phyloP scores from a whole-genome alignment of 1,140 invertebrate species.

The Lordiphosa stackelbergi region DNA sequence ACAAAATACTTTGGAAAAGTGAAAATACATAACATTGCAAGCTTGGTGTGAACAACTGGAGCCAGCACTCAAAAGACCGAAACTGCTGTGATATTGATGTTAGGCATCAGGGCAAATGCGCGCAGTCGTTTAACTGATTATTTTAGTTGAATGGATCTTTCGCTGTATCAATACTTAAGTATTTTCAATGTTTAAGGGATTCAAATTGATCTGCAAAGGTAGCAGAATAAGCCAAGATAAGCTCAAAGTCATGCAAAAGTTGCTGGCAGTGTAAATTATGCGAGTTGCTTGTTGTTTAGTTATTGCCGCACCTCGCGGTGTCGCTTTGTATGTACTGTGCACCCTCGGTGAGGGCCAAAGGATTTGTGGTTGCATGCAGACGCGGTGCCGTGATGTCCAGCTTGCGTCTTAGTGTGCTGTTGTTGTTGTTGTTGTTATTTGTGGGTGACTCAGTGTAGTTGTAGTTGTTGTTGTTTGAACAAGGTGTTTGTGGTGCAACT shows the following conservation, averaged over 20 bases:
- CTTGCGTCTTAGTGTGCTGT: slow-evolving; percentile 71
- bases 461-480: slow-evolving; percentile 22
- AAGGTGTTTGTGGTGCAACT: slow-evolving; percentile 14
- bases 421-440: slow-evolving; percentile 28
- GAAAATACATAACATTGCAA: no score
- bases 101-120: no score
- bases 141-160: no score
- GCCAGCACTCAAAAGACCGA: no score
- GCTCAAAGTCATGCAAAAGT: slow-evolving; percentile 26
- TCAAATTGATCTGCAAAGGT: slow-evolving; percentile 10
- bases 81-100: no score
- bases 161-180: no score
- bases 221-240: slow-evolving; percentile 13
- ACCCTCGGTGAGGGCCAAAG: slow-evolving; percentile 79
- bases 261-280: slow-evolving; percentile 8
- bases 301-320: slow-evolving; percentile 58
- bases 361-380: slow-evolving; percentile 86
- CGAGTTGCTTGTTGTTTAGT: slow-evolving; percentile 22
- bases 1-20: no score
- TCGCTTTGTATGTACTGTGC: slow-evolving; percentile 74
- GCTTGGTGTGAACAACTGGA: no score
- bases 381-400: slow-evolving; percentile 82
- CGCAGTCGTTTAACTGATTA: no score
- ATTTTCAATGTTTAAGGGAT: not conserved
- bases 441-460: slow-evolving; percentile 33